phyloP scores from a whole-genome alignment of 30 jellyfish, hydroid and myxozoan genomes.

The Haliclystus octoradiatus region DNA sequence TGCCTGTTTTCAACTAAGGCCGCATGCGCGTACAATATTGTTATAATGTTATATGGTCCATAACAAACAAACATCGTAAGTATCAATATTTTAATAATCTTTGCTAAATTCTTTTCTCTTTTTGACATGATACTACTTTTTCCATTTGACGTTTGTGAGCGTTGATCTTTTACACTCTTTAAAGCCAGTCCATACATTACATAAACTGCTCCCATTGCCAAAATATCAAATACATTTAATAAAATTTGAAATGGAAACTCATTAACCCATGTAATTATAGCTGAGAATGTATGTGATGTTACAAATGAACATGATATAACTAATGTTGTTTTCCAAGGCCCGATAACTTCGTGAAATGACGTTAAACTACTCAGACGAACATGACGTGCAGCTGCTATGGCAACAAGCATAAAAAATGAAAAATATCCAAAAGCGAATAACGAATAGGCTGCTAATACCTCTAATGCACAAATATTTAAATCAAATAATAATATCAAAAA shows the following conservation, averaged over 20 bases:
- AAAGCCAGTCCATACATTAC: background rate
- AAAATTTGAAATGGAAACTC: background rate
- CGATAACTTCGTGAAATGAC: background rate
- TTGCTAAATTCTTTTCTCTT: background rate
- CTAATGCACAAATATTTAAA: background rate
- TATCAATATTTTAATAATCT: no score
- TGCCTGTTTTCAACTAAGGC: background rate
- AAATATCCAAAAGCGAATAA: background rate
- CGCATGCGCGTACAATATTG: background rate
- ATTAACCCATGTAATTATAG: background rate
- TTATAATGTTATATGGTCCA: background rate
- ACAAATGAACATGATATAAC: background rate
- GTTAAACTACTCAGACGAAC: background rate
- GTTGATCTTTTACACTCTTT: background rate
- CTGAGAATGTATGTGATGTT: background rate
- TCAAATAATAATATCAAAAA: no score
- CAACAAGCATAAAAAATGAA: background rate
- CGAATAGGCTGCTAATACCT: background rate
- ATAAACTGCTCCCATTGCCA: background rate
- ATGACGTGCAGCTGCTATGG: background rate
- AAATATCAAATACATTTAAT: background rate
- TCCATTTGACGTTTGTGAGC: background rate
- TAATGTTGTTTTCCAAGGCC: background rate
- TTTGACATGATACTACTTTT: background rate
- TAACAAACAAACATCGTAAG: background rate